Evolutionary conservation across 2,797 vertebrate species (phyloP).

Genomic region (Tamandua tetradactyla): DNA sequence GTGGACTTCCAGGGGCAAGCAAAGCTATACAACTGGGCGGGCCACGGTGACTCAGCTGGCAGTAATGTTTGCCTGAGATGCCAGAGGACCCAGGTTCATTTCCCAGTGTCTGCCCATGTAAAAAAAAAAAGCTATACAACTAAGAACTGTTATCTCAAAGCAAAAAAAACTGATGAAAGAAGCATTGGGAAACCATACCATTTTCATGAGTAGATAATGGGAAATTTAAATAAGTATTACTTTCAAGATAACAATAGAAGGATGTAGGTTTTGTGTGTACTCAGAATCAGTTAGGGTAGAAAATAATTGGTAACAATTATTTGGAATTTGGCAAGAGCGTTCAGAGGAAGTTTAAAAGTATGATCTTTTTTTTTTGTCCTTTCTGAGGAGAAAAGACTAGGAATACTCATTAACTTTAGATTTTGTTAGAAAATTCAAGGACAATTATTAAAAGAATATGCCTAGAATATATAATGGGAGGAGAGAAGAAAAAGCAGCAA

Average conservation of each 20-base stretch:
- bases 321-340: neutral
- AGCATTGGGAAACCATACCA: neutral
- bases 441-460: too few species aligned
- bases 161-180: neutral
- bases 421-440: neutral
- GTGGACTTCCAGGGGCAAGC: neutral
- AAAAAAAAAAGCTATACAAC: too few species aligned
- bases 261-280: neutral
- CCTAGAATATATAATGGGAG: neutral
- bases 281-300: neutral
- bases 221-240: neutral
- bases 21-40: too few species aligned
- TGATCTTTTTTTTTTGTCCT: neutral
- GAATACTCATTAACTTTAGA: neutral
- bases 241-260: neutral
- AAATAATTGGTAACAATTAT: neutral
- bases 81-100: too few species aligned
- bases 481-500: too few species aligned
- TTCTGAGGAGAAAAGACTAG: neutral
- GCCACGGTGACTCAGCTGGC: too few species aligned
- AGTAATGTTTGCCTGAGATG: too few species aligned
- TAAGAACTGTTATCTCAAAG: neutral
- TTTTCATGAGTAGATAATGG: neutral
- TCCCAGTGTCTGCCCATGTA: too few species aligned
- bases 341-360: too few species aligned